These are phyloP conservation scores for Zeugodacus cucurbitae DNA, from an alignment of 1,140 invertebrate species.

Conservation along the genomic window DNA sequence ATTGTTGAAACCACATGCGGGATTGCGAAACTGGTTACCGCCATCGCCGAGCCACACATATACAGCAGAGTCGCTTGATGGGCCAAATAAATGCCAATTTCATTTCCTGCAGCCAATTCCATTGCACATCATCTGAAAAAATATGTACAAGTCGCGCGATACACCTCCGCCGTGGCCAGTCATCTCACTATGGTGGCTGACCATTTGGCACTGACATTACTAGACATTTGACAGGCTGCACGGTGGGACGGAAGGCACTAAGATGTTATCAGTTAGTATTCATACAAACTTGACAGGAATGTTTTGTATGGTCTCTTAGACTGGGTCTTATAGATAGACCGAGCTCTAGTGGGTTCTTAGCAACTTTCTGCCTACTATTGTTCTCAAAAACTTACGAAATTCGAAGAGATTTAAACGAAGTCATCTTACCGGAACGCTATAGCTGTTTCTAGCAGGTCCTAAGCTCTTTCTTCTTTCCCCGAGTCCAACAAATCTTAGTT, in stretches of 20 bases:
- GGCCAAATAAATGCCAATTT: constrained; percentile 29
- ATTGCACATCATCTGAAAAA: constrained; percentile 10
- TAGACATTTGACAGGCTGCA: not conserved
- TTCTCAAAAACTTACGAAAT: no score
- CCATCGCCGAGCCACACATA: not conserved
- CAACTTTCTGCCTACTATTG: no score
- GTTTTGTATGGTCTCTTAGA: no score
- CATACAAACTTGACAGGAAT: no score
- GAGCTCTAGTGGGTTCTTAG: no score
- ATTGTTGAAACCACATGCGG: not conserved
- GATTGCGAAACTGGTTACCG: not conserved
- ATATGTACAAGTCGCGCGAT: not conserved
- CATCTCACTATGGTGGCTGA: not conserved
- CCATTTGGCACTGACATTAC: constrained; percentile 9
- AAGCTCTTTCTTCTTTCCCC: no score
- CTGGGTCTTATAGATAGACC: no score
- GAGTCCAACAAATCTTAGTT: no score
- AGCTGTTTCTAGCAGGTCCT: no score
- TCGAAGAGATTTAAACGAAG: no score
- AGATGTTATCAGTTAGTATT: not conserved
- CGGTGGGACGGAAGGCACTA: not conserved
- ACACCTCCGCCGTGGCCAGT: not conserved
- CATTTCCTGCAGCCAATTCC: constrained; percentile 34
- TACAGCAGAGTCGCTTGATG: not conserved
- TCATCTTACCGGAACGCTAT: no score